Evolutionary conservation across 1,140 invertebrate species (phyloP), one percentile per base, ranked within the genome.

Genomic region (Drosophila rhopaloa): DNA sequence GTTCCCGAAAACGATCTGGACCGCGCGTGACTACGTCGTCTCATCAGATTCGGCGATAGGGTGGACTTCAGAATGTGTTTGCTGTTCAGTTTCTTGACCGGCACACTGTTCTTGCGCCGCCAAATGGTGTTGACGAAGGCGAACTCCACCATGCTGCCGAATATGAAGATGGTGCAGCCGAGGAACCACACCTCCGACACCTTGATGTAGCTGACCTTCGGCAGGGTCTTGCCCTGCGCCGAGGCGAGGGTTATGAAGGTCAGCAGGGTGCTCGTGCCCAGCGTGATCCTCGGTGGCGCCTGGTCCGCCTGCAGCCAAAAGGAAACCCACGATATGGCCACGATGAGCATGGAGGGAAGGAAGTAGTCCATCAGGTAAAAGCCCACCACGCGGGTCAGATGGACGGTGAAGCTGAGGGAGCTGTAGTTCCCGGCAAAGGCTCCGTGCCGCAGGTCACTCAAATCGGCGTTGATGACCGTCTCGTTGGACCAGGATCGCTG

Each of bases 341-440:
- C 97, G 57, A 98, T 95, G 68, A 98, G 94, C 93, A 97, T 97
- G 5, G 97, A 97, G 1, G 97, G 97, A 62, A 98, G 94, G 77
- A 97, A 98, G 84, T 97, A 98, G 76, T 98, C 97, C 95, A 98
- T 97, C 50, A 98, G 93, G 79, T 98, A 97, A 90, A 97, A 97
- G 46, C 97, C 97, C 76, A 97, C 96, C 93, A 97, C 96, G 32
- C 97, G 94, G 0, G 95, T 94, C 11, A 97, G 90, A 81, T 96
- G 95, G 68, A 97, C 97, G 5, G 95, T 95, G 74, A 97, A 96
- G 41, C 94, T 95, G 29, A 97, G 93, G 0, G 95, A 95, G 82
- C 96, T 97, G 92, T 96, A 97, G 88, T 97, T 97, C 14, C 96
- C 96, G 80, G 95, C 96, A 93, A 96, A 95, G 91, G 95, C 95